Evolutionary conservation across 2,113 vertebrate genomes (phyloP).

Genomic region (Taxidea taxus): DNA sequence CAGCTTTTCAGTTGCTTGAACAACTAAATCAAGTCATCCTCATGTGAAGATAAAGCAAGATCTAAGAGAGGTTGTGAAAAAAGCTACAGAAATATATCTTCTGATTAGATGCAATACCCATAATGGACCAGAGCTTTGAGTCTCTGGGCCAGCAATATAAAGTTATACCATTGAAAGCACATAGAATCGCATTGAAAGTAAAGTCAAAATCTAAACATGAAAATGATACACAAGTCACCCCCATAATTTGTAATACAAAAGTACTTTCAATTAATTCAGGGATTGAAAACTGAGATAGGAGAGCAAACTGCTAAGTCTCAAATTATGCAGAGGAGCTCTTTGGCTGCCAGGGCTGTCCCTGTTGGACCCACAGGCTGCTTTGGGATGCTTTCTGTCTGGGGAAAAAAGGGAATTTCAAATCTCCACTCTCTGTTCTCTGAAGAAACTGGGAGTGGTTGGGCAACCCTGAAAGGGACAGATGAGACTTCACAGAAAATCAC

Average conservation of each 20-base stretch:
- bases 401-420: not conserved
- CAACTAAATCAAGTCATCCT: not conserved
- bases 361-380: not conserved
- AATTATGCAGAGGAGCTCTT: not conserved
- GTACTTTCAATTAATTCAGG: not conserved
- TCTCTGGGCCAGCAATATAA: not conserved
- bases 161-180: not conserved
- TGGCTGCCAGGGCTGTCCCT: not conserved
- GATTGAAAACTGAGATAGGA: not conserved
- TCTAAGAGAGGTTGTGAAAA: not conserved
- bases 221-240: not conserved
- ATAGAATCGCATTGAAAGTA: not conserved
- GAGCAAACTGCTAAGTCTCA: not conserved
- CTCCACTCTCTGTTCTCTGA: not conserved
- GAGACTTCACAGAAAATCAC: not conserved
- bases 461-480: not conserved
- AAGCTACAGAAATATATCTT: not conserved
- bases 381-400: not conserved
- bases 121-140: not conserved
- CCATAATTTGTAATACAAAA: not conserved
- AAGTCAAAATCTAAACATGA: not conserved
- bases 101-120: not conserved
- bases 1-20: not conserved
- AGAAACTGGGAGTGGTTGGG: not conserved
- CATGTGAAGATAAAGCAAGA: not conserved